Conservation (phyloP, 2,888 invertebrate species). For the Pegoplata infirma region DNA sequence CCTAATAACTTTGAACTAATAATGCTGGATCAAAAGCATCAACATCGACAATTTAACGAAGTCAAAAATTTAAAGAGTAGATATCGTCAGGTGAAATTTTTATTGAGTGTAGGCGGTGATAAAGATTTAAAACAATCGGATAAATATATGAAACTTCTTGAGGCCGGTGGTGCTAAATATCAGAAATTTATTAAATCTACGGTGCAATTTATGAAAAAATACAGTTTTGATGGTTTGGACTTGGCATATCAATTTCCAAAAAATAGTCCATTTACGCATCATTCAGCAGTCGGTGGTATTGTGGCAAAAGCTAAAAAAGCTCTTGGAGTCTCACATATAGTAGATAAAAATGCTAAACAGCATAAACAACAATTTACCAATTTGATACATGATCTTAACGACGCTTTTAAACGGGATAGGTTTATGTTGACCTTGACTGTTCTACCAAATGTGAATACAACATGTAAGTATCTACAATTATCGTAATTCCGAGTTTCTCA, state of each 20-base stretch:
- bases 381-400: conserved; percentile 85
- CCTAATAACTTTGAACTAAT: conserved; percentile 84
- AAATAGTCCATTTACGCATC: conserved; percentile 86
- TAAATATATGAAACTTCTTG: conserved; percentile 85
- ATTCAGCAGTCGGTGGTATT: conserved; percentile 80
- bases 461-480: conserved; percentile 83
- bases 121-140: conserved; percentile 83
- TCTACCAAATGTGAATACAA: conserved; percentile 87
- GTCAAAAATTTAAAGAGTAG: conserved; percentile 84
- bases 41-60: conserved; percentile 84
- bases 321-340: conserved; percentile 77
- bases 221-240: conserved; percentile 92
- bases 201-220: conserved; percentile 84
- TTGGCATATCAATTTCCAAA: conserved; percentile 91
- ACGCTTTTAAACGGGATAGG: conserved; percentile 83
- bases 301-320: conserved; percentile 83
- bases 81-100: conserved; percentile 84
- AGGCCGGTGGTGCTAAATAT: conserved; percentile 83
- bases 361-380: conserved; percentile 88
- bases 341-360: conserved; percentile 82
- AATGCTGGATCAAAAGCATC: conserved; percentile 84
- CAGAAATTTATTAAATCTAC: conserved; percentile 86
- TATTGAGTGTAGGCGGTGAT: conserved; percentile 88
- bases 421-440: conserved; percentile 84
- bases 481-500: too few relatives aligned